Base-by-base conservation (phyloP, 1,140 invertebrate genomes). In the Eciton burchellii region DNA sequence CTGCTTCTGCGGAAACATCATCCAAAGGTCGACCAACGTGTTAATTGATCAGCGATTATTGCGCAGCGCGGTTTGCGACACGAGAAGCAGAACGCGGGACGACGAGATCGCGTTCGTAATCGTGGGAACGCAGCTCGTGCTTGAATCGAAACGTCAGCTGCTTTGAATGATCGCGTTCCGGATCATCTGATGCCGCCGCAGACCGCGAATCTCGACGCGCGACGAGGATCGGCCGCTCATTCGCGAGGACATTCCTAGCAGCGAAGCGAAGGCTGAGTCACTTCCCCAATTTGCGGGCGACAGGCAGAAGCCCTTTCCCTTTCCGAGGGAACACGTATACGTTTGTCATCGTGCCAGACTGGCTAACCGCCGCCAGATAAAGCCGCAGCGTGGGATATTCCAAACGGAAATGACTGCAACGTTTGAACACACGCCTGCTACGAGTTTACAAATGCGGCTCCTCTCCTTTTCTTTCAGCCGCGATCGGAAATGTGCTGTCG, bases 371-470 rank as follows among this genome's bases (percentile, higher is more conserved):
- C 76, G 35, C 47, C 5, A 9, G 35, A 76, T 29, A 45, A 21
- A 19, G 24, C 12, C 45, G 45, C 35, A 49, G 6, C 26, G 29
- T n/a, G 45, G 47, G 12, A 74, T 82, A 63, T 82, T 21, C 63
- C 59, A 35, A 62, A 52, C 47, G 43, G 19, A 81, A 29, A 82
- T 8, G 70, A 73, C 21, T 29, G 57, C 45, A 74, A 82, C 74
- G 81, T 74, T 63, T 76, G 43, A 82, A 63, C 41, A 35, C 21
- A 47, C 19, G 35, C 12, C 59, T 26, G 71, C 59, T 16, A 63
- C 76, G 71, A 45, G 71, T 73, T 82, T 82, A 82, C 71, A 76
- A 62, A 82, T 77, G 43, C 47, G 71, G 41, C 12, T 24, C 19
- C 21, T 56, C 3, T 68, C 14, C 26, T 0, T 26, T 14, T 49